Percentiles rank a stretch among this genome's conserved stretches.
phyloP scores from a whole-genome alignment of 2,888 invertebrate species.

The Macrophya alboannulata region DNA sequence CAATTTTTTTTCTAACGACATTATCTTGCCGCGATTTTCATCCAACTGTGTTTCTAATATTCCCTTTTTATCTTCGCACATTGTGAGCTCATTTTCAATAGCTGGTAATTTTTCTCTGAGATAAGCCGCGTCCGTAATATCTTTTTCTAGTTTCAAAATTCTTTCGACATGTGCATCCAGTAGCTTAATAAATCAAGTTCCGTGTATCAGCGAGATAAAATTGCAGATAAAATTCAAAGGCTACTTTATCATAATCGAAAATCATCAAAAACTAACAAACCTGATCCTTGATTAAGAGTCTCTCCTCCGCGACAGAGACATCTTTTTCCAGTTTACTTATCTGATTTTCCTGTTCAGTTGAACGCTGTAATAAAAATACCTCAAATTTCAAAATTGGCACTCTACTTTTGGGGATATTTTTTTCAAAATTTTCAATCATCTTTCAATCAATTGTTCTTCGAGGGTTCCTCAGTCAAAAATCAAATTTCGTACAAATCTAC shows the following conservation, averaged over 20 bases:
- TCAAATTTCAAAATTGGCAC: neutral
- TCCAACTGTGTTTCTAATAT: conserved; percentile 58
- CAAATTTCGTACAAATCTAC: no score
- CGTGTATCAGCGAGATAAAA: neutral
- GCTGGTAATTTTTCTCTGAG: conserved; percentile 59
- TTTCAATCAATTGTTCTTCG: conserved; percentile 6
- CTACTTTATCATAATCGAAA: neutral
- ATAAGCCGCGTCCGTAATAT: conserved; percentile 56
- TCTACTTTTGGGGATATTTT: neutral
- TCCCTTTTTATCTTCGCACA: conserved; percentile 58
- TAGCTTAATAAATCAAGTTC: conserved; percentile 57
- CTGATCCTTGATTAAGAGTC: conserved; percentile 47
- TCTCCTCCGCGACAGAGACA: conserved; percentile 40
- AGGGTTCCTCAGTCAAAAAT: no score
- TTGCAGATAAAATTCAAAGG: neutral
- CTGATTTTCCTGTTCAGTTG: conserved; percentile 1
- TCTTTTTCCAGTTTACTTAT: conserved; percentile 51
- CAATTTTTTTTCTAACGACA: conserved; percentile 61
- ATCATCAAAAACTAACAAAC: neutral
- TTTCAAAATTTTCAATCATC: neutral
- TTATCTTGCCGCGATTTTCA: conserved; percentile 57
- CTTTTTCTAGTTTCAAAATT: conserved; percentile 61
- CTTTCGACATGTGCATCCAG: conserved; percentile 60
- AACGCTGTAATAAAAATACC: conserved; percentile 8
- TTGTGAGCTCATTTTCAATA: conserved; percentile 61